Conservation (phyloP, 2,888 invertebrate species). For the Liopterus haemorrhoidalis region DNA sequence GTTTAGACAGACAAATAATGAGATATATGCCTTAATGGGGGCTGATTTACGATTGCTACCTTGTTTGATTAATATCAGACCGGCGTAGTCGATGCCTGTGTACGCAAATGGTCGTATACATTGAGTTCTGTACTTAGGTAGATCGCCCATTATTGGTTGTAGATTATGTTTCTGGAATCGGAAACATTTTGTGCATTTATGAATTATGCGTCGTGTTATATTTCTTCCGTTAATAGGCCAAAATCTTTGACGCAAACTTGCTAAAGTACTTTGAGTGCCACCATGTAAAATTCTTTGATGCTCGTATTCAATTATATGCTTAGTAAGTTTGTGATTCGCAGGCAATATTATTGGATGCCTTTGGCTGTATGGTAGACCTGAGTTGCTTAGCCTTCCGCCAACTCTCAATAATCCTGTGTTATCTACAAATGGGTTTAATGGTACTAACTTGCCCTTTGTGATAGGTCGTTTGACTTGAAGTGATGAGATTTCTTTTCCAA, state of each 20-base stretch:
- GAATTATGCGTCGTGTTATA: constrained; percentile 13
- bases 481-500: not conserved
- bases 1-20: constrained; percentile 5
- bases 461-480: not conserved
- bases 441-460: not conserved
- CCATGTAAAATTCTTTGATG: constrained; percentile 24
- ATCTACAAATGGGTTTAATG: constrained; percentile 4
- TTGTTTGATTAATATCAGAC: constrained; percentile 16
- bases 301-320: constrained; percentile 20
- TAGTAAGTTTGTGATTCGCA: constrained; percentile 3
- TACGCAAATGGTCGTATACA: constrained; percentile 14
- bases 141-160: constrained; percentile 27
- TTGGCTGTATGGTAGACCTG: not conserved
- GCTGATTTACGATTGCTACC: constrained; percentile 4
- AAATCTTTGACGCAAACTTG: constrained; percentile 11
- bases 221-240: constrained; percentile 19
- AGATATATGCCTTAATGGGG: not conserved
- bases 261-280: constrained; percentile 19
- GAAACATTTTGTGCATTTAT: constrained; percentile 14
- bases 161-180: not conserved
- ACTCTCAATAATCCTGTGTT: not conserved
- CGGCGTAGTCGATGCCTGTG: constrained; percentile 26
- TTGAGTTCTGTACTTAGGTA: constrained; percentile 19
- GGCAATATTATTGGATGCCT: constrained; percentile 5
- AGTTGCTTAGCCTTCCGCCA: not conserved